Base-by-base conservation (phyloP, 2,113 vertebrate species). In the Nesoenas mayeri region DNA sequence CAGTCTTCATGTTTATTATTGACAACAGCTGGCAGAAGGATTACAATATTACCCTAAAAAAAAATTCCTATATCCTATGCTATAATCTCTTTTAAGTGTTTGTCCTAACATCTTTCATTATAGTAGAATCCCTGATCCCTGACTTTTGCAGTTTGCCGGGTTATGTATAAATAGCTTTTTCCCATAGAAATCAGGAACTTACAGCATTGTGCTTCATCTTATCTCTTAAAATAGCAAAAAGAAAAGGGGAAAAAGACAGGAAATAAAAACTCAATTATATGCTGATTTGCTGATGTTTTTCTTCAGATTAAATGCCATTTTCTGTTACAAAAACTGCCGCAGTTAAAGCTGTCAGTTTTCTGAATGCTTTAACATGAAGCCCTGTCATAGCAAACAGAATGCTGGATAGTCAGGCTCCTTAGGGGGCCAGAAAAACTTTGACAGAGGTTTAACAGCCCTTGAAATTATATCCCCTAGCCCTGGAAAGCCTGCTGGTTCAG, bases 361-460 rank as follows among this genome's bases (percentile, higher is more conserved):
- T 96, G 89, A 98, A 97, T 88, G 93, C 94, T 98, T 98, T 98
- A 97, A 97, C 97, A 97, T 97, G 97, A 98, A 97, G 88, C 86
- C 91, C 70, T 98, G 98, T 98, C 97, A 97, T 97, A 97, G 97
- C 95, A 97, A 98, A 98, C 96, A 97, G 97, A 98, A 96, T 48
- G 26, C 95, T 98, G 97, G 98, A 98, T 97, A 98, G 97, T 96
- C 97, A 94, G 81, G 80, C 97, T 96, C 98, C 96, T 97, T 96
- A 98, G 98, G 98, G 97, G 98, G 98, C 93, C 98, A 97, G 96
- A 97, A 97, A 98, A 98, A 98, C 97, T 98, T 97, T 98, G 98
- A 98, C 97, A 98, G 98, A 98, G 97, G 96, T 98, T 98, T 98
- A 98, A 98, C 98, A 98, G 98, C 97, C 98, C 98, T 98, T 98